A percentile compares a stretch with the other conserved stretches of the same genome.
phyloP scores from a whole-genome alignment of 2,888 invertebrate genomes.

The Dinocampus coccinellae region DNA sequence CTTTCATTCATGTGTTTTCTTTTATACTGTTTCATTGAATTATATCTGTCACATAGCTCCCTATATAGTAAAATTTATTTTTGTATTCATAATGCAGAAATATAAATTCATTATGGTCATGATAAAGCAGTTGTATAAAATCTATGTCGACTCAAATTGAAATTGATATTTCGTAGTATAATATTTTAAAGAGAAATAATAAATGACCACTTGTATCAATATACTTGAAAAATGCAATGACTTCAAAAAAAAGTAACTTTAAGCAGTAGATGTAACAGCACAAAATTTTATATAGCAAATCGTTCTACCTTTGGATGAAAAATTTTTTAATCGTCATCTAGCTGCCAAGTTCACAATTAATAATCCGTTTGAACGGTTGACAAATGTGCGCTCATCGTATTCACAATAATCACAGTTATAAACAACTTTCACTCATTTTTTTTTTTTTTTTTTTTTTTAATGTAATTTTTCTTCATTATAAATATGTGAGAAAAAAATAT shows the following conservation, averaged over 20 bases:
- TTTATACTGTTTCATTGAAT: neutral
- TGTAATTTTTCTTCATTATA: neutral
- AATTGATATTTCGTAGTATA: neutral
- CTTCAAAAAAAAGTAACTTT: no score
- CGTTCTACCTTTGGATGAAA: no score
- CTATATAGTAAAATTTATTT: neutral
- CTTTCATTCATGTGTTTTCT: neutral
- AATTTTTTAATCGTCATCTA: neutral
- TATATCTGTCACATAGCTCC: neutral
- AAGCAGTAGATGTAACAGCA: no score
- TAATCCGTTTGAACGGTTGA: conserved; percentile 3
- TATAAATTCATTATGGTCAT: neutral
- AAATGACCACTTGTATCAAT: no score
- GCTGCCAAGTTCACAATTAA: neutral
- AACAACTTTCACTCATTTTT: conserved; percentile 45
- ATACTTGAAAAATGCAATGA: no score
- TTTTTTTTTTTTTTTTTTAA: neutral
- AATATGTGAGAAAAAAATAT: conserved; percentile 10
- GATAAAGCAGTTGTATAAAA: conserved; percentile 1
- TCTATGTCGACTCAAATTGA: neutral
- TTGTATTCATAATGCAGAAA: neutral
- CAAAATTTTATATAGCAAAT: no score
- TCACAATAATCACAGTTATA: conserved; percentile 47
- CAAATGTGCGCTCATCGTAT: conserved; percentile 41
- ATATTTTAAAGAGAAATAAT: no score